Conservation (phyloP, 2,888 invertebrate genomes). For the Formica aserva region DNA sequence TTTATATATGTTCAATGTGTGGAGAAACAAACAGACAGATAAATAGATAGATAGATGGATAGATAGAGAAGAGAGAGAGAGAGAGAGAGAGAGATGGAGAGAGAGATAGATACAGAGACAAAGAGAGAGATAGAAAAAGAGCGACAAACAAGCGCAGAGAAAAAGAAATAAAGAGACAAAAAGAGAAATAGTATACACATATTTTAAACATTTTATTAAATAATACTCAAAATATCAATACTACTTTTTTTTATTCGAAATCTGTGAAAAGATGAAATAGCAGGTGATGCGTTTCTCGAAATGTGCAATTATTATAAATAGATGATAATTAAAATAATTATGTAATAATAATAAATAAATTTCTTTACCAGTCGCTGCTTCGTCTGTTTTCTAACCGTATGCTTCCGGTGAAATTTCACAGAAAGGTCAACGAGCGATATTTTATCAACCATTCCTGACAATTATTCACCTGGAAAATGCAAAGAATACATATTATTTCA, state of each 20-base stretch:
- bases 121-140: background rate
- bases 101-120: background rate
- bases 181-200: background rate
- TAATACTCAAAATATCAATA: background rate
- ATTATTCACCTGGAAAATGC: background rate
- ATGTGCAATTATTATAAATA: background rate
- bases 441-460: background rate
- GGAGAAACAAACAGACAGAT: too few species aligned
- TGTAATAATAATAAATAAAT: constrained; percentile 10
- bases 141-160: too few species aligned
- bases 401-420: background rate
- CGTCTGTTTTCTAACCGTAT: background rate
- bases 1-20: too few species aligned
- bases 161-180: background rate
- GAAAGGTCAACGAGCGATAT: background rate
- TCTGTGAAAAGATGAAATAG: background rate
- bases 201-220: background rate
- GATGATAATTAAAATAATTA: background rate
- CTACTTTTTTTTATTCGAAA: background rate
- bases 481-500: background rate
- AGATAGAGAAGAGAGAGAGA: background rate
- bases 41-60: too few species aligned
- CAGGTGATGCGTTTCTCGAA: too few species aligned
- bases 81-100: too few species aligned
- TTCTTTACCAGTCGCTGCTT: background rate